Conservation (phyloP, 2,797 vertebrate genomes). For the Leptatherina wallacei region DNA sequence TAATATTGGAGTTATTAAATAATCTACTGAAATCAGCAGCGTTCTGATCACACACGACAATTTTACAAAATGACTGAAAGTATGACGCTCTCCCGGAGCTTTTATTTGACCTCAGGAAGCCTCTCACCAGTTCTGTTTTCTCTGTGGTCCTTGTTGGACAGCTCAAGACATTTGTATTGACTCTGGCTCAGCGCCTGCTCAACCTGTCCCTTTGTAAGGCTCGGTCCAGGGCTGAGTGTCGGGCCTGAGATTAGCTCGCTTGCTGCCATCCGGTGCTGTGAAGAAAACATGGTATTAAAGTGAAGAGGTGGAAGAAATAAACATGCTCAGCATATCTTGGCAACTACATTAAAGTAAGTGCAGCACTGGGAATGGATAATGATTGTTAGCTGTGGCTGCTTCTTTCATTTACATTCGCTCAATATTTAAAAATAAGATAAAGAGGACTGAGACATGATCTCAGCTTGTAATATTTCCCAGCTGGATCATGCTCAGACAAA, state of each 20-base stretch:
- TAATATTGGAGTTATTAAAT: background rate
- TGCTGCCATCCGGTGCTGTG: constrained; percentile 50
- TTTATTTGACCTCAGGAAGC: constrained; percentile 20
- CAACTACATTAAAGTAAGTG: background rate
- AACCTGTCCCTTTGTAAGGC: constrained; percentile 51
- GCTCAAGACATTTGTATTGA: constrained; percentile 78
- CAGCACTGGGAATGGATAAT: background rate
- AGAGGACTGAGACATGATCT: background rate
- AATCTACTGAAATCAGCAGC: background rate
- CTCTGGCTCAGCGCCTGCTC: constrained; percentile 61
- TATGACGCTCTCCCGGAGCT: constrained; percentile 25
- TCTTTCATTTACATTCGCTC: constrained; percentile 11
- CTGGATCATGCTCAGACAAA: constrained; percentile 7
- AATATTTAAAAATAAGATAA: constrained; percentile 6
- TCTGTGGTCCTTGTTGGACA: constrained; percentile 51
- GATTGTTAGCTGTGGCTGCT: background rate
- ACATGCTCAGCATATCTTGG: background rate
- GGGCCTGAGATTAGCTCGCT: constrained; percentile 60
- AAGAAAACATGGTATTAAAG: constrained; percentile 47
- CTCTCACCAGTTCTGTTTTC: constrained; percentile 81
- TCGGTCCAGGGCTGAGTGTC: constrained; percentile 64
- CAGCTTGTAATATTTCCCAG: background rate
- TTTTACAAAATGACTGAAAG: constrained; percentile 8
- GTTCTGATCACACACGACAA: background rate
- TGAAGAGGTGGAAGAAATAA: constrained; percentile 17